Evolutionary conservation across 2,888 invertebrate species (phyloP).

Genomic region (Nymphalis c-album): DNA sequence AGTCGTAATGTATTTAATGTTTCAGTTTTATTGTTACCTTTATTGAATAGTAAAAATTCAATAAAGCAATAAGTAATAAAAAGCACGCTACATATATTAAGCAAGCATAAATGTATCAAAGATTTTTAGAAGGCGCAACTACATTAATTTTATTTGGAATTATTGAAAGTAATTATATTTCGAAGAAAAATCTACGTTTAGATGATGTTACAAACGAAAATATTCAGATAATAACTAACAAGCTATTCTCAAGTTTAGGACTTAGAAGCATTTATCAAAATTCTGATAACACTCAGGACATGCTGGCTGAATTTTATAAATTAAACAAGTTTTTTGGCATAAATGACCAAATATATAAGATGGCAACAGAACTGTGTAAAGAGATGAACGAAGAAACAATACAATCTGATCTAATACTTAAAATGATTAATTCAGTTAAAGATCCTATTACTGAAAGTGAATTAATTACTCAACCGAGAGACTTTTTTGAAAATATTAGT

Average conservation of each 20-base stretch:
- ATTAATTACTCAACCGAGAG: background rate
- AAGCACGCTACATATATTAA: no score
- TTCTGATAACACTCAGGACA: slow-evolving; percentile 38
- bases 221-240: slow-evolving; percentile 46
- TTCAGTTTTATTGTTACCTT: no score
- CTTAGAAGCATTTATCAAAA: slow-evolving; percentile 40
- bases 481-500: background rate
- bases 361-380: slow-evolving; percentile 37
- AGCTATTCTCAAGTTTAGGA: slow-evolving; percentile 46
- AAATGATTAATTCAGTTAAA: background rate
- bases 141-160: background rate
- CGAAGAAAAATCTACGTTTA: slow-evolving; percentile 22
- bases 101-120: background rate
- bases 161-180: background rate
- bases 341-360: slow-evolving; percentile 42
- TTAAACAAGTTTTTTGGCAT: slow-evolving; percentile 43
- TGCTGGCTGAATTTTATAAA: slow-evolving; percentile 47
- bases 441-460: background rate
- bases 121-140: background rate
- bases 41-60: background rate
- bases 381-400: background rate
- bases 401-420: background rate
- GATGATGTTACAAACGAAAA: slow-evolving; percentile 41
- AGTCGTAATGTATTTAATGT: no score
- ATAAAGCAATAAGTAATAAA: background rate